These are phyloP conservation scores for Odontamblyopus rebecca DNA, from an alignment of 2,797 vertebrate genomes.

Conservation along the genomic window DNA sequence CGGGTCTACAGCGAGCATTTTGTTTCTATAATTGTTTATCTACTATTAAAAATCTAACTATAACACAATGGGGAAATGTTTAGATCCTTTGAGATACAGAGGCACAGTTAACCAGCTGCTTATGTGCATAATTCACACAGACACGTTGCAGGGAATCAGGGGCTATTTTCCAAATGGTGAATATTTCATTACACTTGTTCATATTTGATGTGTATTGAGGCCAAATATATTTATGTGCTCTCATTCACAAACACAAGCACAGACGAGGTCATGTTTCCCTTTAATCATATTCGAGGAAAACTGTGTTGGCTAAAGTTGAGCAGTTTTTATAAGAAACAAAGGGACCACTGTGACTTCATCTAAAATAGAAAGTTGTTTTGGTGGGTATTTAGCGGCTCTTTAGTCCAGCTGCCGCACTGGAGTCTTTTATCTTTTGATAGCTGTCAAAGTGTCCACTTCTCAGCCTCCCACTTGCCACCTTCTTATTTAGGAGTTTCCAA, in stretches of 20 bases:
- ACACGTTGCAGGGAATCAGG: constrained; percentile 63
- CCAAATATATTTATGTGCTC: constrained; percentile 21
- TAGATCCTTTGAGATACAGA: constrained; percentile 40
- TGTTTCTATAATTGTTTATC: constrained; percentile 31
- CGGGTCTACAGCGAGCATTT: constrained; percentile 18
- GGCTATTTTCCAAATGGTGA: constrained; percentile 49
- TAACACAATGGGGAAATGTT: constrained; percentile 46
- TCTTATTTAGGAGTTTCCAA: neutral
- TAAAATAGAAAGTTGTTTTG: constrained; percentile 56
- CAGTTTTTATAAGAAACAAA: constrained; percentile 51
- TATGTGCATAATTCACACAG: constrained; percentile 66
- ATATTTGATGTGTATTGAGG: constrained; percentile 65
- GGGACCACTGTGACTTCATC: constrained; percentile 26
- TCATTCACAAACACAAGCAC: constrained; percentile 4
- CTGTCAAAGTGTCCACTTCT: constrained; percentile 1
- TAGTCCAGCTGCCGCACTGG: constrained; percentile 34
- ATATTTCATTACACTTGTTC: constrained; percentile 66
- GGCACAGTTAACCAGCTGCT: constrained; percentile 62
- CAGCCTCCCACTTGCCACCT: constrained; percentile 10
- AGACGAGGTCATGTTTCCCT: constrained; percentile 12
- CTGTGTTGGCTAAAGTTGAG: constrained; percentile 10
- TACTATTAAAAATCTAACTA: constrained; percentile 51
- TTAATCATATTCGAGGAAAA: neutral
- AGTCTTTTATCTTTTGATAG: constrained; percentile 31
- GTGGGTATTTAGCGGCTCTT: constrained; percentile 31